These are phyloP conservation scores for Cryptotermes secundus DNA, from an alignment of 1,140 invertebrate genomes.

Conservation along the genomic window DNA sequence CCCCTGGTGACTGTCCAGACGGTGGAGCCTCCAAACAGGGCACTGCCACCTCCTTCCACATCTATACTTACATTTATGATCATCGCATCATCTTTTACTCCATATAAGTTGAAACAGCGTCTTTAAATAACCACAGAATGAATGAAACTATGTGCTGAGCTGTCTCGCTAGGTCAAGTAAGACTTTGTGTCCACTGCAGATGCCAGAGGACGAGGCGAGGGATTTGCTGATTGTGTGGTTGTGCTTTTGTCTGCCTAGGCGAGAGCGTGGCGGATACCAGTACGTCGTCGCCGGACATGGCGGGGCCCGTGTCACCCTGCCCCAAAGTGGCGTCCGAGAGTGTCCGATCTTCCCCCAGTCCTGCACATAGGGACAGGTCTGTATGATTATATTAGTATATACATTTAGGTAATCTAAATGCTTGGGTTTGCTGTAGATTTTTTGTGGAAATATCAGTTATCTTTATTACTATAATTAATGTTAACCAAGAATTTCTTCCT, in stretches of 20 bases:
- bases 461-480: too few species aligned
- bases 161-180: too few species aligned
- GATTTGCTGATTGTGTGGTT: background rate
- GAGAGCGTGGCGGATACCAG: constrained; percentile 88
- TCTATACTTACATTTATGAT: background rate
- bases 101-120: background rate
- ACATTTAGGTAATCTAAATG: too few species aligned
- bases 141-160: too few species aligned
- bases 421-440: too few species aligned
- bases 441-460: too few species aligned
- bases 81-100: background rate
- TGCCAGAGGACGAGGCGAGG: background rate
- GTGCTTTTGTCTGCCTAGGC: constrained; percentile 56
- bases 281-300: constrained; percentile 81
- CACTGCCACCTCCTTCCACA: too few species aligned
- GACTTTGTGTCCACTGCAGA: background rate
- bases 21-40: too few species aligned
- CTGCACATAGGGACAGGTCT: constrained; percentile 37
- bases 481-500: too few species aligned
- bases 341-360: constrained; percentile 45
- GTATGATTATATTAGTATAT: background rate
- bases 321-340: constrained; percentile 53
- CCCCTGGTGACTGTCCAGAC: too few species aligned
- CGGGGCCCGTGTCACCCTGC: constrained; percentile 69
- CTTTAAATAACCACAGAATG: too few species aligned